Base-by-base conservation (phyloP, 2,113 vertebrate genomes). In the Grammomys surdaster region DNA sequence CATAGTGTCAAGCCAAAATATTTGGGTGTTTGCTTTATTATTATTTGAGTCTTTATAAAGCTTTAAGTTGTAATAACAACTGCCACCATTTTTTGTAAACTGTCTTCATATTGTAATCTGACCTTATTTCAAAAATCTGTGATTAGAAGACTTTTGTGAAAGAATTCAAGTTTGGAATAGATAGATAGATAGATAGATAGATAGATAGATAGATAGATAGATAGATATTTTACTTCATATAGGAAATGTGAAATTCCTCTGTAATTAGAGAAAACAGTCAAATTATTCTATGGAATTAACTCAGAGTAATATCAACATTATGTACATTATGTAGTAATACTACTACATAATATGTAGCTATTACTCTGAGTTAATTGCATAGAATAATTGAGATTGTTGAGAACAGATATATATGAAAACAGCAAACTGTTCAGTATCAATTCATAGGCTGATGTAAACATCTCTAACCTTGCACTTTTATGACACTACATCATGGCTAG, bases 401-500 rank as follows among this genome's bases (percentile, higher is more conserved):
- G 31, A 84, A 4, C 7, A 73, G 60, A 36, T 43, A 33, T 31
- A 51, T 75, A 46, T 54, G 19, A 5, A 75, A 69, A 51, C 13
- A 56, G 26, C 16, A 90, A 70, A 48, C 2, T 93, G 90, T 95
- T 91, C 75, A 80, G 80, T 88, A 67, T 76, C 2, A 94, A 84
- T 33, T 60, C 20, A 80, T 75, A 97, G 2, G 43, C 51, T 94
- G 33, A 81, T 75, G 67, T 88, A 54, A 48, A 73, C 80, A 33
- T 80, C 22, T 58, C 10, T 77, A 91, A 84, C 54, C 24, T 89
- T 88, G 36, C 7, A 89, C 7, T 75, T 82, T 93, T 36, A 78
- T 94, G 33, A 58, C 97, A 60, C 16, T 56, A 97, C 91, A 97
- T 14, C 12, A 97, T 10, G 0, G 10, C 89, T 94, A 89, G 69